These are phyloP conservation scores for Philaethria dido DNA, from an alignment of 2,888 invertebrate species.

Conservation along the genomic window DNA sequence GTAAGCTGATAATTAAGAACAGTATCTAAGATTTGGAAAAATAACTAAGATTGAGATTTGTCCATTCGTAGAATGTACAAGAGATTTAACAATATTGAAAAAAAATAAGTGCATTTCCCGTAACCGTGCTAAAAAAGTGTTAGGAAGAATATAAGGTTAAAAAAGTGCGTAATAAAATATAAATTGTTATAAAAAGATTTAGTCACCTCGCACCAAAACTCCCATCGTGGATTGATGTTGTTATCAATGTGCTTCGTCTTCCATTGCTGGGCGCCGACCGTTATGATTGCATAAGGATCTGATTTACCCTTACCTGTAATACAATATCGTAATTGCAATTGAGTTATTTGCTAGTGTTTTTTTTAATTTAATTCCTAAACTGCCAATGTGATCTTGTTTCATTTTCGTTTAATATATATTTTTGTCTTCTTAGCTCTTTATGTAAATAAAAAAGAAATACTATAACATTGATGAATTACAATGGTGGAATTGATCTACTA, in stretches of 20 bases:
- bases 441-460: too few species aligned
- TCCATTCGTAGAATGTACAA: slow-evolving; percentile 31
- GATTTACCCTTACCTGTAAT: slow-evolving; percentile 95
- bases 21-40: slow-evolving; percentile 33
- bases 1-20: slow-evolving; percentile 26
- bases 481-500: too few species aligned
- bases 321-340: background rate
- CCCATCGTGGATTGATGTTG: slow-evolving; percentile 98
- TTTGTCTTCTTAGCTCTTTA: too few species aligned
- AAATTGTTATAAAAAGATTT: too few species aligned
- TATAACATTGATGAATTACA: too few species aligned
- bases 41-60: slow-evolving; percentile 7
- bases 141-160: background rate
- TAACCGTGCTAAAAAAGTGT: slow-evolving; percentile 45
- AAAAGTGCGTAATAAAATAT: slow-evolving; percentile 1
- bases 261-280: slow-evolving; percentile 96
- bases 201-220: slow-evolving; percentile 97
- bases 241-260: slow-evolving; percentile 97
- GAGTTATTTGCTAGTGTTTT: too few species aligned
- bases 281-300: slow-evolving; percentile 97
- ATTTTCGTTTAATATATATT: too few species aligned
- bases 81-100: slow-evolving; percentile 16
- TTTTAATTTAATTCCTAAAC: too few species aligned
- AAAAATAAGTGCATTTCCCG: slow-evolving; percentile 45
- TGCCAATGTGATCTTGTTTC: too few species aligned